Conservation (phyloP, 2,888 invertebrate genomes). For the Adineta ricciae region DNA sequence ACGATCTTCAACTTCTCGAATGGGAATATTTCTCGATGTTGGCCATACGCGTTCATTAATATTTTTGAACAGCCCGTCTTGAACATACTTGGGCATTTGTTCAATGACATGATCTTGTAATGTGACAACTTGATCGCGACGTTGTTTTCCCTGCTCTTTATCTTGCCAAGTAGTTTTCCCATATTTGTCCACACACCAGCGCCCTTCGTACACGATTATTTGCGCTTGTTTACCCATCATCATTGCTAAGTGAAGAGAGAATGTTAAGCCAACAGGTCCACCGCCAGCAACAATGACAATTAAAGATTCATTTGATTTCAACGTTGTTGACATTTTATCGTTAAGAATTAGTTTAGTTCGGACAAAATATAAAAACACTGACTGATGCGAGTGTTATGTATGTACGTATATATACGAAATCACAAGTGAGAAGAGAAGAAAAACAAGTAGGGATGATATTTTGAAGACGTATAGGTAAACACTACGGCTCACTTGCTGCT, state of each 20-base stretch:
- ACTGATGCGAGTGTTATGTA: too few relatives aligned
- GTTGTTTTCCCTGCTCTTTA: not conserved
- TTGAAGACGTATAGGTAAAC: too few relatives aligned
- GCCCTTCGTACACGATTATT: not conserved
- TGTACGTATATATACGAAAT: too few relatives aligned
- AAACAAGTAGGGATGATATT: too few relatives aligned
- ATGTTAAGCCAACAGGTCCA: not conserved
- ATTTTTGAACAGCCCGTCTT: not conserved
- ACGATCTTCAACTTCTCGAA: slow-evolving; percentile 8
- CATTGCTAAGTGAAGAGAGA: not conserved
- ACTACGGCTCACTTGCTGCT: too few relatives aligned
- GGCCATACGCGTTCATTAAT: not conserved
- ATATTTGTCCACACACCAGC: not conserved
- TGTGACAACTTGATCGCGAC: not conserved
- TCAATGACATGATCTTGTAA: slow-evolving; percentile 1
- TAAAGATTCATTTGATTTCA: not conserved
- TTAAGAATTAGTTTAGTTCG: too few relatives aligned
- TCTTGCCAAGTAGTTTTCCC: not conserved
- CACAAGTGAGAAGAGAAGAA: too few relatives aligned
- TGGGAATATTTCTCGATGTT: slow-evolving; percentile 11
- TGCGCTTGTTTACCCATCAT: not conserved
- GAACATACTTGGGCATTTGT: not conserved
- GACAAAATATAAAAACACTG: not conserved
- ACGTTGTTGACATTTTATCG: not conserved
- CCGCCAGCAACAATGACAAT: not conserved